Base-by-base conservation (phyloP, 2,113 vertebrate genomes). In the Chlorocebus sabaeus region DNA sequence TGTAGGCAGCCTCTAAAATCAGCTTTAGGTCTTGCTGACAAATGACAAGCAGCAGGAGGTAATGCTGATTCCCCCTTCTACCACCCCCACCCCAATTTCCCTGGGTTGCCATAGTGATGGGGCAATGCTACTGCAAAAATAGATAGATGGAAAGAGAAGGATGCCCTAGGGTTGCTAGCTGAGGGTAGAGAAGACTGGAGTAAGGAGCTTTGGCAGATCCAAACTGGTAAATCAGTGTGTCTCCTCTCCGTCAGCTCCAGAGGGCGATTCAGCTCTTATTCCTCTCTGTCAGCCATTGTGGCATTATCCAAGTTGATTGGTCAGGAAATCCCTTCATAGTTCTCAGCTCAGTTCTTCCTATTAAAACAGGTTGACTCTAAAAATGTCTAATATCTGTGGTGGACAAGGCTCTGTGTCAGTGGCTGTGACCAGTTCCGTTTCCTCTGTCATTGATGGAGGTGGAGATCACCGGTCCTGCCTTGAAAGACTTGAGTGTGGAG, bases 41-140 rank as follows among this genome's bases (percentile, higher is more conserved):
- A 96, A 88, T 96, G 96, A 96, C 73, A 57, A 97, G 94, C 93
- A 90, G 94, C 97, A 25, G 97, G 97, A 97, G 95, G 96, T 92
- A 96, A 93, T 88, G 90, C 88, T 95, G 52, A 78, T 97, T 97
- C 64, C 95, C 97, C 96, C 75, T 96, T 92, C 76, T 91, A 70
- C 96, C 97, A 97, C 96, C 97, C 94, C 96, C 95, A 97, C 92
- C 97, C 97, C 96, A 97, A 96, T 97, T 96, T 98, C 64, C 72
- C 32, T 57, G 32, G 52, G 97, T 98, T 98, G 86, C 95, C 90
- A 97, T 98, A 97, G 98, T 90, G 94, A 98, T 96, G 96, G 97
- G 96, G 67, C 96, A 95, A 96, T 93, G 96, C 75, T 96, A 93
- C 45, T 96, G 30, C 73, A 98, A 98, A 97, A 98, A 98, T 97